Conservation (phyloP, 2,797 vertebrate genomes). For the Psittacula echo region DNA sequence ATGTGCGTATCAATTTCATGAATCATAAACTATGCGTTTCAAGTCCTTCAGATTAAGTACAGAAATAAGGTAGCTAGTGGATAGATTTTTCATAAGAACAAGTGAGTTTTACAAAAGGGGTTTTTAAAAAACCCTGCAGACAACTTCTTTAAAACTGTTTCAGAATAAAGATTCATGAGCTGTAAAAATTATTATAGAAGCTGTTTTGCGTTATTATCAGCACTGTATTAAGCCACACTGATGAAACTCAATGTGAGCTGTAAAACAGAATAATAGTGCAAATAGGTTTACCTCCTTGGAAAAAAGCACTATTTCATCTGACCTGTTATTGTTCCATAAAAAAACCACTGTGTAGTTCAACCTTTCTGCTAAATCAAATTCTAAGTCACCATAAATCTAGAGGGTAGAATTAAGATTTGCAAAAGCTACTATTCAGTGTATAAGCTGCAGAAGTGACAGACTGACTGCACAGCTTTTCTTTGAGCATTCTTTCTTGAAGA, state of each 20-base stretch:
- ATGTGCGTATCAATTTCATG: neutral
- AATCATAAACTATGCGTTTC: constrained; percentile 22
- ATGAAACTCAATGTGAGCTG: neutral
- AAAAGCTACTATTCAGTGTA: neutral
- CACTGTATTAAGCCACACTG: neutral
- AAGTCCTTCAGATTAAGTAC: constrained; percentile 14
- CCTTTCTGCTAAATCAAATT: neutral
- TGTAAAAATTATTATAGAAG: constrained; percentile 21
- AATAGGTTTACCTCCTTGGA: neutral
- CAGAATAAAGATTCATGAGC: constrained; percentile 45
- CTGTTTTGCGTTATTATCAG: constrained; percentile 5
- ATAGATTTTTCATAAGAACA: constrained; percentile 32
- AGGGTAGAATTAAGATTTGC: neutral
- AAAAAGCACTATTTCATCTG: neutral
- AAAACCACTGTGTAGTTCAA: neutral
- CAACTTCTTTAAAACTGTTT: constrained; percentile 19
- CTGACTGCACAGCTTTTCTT: neutral
- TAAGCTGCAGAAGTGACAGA: neutral
- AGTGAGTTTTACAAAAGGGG: neutral
- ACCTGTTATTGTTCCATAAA: neutral
- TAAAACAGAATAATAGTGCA: neutral
- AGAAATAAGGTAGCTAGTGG: constrained; percentile 17
- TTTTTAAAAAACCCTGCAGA: neutral
- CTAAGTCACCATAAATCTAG: neutral
- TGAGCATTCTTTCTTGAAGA: neutral